These are phyloP conservation scores for Mythimna impura DNA, from an alignment of 2,888 invertebrate genomes.

Conservation along the genomic window DNA sequence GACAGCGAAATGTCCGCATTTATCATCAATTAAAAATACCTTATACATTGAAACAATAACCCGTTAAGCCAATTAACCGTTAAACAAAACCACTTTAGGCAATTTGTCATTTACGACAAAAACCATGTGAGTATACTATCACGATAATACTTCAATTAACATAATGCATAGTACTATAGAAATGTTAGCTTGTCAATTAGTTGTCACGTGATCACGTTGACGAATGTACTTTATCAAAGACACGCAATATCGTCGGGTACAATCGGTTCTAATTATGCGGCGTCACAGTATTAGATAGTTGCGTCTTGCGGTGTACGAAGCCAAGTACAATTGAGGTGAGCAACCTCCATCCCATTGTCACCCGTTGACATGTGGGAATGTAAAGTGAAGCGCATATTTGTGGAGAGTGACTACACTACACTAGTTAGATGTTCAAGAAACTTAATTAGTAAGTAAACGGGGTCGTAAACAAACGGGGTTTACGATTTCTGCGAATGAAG, in stretches of 20 bases:
- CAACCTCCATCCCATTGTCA: constrained; percentile 87
- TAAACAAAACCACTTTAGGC: constrained; percentile 40
- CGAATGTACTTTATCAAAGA: constrained; percentile 43
- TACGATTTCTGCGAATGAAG: constrained; percentile 28
- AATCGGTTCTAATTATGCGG: constrained; percentile 83
- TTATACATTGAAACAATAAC: constrained; percentile 57
- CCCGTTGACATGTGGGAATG: constrained; percentile 81
- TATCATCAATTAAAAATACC: constrained; percentile 57
- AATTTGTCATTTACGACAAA: constrained; percentile 56
- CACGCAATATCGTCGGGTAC: constrained; percentile 64
- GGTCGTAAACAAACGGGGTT: constrained; percentile 45
- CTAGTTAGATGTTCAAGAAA: constrained; percentile 56
- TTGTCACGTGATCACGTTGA: constrained; percentile 51
- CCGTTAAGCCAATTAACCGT: constrained; percentile 45
- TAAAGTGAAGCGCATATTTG: constrained; percentile 74
- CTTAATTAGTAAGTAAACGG: constrained; percentile 67
- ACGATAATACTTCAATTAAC: constrained; percentile 49
- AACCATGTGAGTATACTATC: constrained; percentile 48
- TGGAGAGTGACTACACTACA: constrained; percentile 60
- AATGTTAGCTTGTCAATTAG: constrained; percentile 58
- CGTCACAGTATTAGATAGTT: constrained; percentile 81
- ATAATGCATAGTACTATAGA: constrained; percentile 53
- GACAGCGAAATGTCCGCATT: constrained; percentile 36
- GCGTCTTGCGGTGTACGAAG: constrained; percentile 65
- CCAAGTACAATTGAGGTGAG: constrained; percentile 80